These are phyloP conservation scores for Chiroxiphia lanceolata DNA, from an alignment of 2,797 vertebrate genomes.

Conservation along the genomic window DNA sequence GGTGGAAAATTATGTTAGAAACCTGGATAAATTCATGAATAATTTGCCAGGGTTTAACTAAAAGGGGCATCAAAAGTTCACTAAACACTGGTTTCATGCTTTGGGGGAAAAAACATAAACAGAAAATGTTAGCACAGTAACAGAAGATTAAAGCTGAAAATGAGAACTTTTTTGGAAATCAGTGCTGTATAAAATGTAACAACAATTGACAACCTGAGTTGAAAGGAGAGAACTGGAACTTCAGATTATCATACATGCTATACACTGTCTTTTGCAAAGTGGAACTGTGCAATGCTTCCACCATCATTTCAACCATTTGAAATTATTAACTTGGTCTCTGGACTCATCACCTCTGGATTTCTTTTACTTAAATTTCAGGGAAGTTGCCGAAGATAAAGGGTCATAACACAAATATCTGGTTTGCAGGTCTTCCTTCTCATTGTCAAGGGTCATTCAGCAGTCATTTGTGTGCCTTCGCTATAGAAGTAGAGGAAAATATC, in stretches of 20 bases:
- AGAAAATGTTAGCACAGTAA: not conserved
- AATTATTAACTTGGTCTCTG: not conserved
- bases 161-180: not conserved
- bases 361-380: not conserved
- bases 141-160: not conserved
- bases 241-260: not conserved
- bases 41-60: not conserved
- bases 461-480: not conserved
- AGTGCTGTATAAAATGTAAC: not conserved
- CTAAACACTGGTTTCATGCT: not conserved
- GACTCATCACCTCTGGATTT: not conserved
- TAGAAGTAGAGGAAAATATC: not conserved
- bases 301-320: not conserved
- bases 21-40: not conserved
- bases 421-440: not conserved
- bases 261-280: not conserved
- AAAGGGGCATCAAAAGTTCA: not conserved
- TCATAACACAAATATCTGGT: not conserved
- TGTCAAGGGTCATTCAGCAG: not conserved
- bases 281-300: not conserved
- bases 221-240: not conserved
- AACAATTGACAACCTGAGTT: not conserved
- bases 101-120: not conserved
- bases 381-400: not conserved
- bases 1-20: not conserved